A percentile compares a stretch with the other conserved stretches of the same genome.
phyloP scores from a whole-genome alignment of 2,888 invertebrate genomes.

The Hypercompe scribonia region DNA sequence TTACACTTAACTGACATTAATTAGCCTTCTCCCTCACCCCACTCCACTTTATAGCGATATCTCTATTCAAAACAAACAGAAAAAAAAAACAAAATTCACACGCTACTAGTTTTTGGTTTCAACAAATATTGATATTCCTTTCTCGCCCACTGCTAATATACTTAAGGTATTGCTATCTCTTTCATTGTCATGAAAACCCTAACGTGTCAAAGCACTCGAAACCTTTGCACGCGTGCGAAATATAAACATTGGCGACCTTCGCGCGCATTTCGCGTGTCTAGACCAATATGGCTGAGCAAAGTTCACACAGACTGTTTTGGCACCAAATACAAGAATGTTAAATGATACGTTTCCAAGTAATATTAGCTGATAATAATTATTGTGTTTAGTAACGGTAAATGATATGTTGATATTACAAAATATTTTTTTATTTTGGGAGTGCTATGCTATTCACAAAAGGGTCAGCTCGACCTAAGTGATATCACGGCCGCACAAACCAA shows the following conservation, averaged over 20 bases:
- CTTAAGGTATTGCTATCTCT: not conserved
- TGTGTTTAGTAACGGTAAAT: no score
- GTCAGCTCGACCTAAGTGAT: no score
- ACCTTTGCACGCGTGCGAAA: constrained; percentile 24
- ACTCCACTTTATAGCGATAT: not conserved
- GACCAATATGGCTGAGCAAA: constrained; percentile 33
- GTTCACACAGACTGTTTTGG: constrained; percentile 32
- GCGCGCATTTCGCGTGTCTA: constrained; percentile 4
- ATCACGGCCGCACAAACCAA: no score
- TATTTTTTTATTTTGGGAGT: no score
- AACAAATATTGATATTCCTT: constrained; percentile 1
- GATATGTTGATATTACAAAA: no score
- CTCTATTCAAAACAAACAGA: not conserved
- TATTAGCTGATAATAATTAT: not conserved
- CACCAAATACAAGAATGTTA: constrained; percentile 27
- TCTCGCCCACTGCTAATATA: not conserved
- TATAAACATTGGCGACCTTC: constrained; percentile 48
- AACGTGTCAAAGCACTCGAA: constrained; percentile 29
- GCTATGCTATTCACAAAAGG: no score
- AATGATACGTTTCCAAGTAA: not conserved
- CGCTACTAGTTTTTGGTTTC: not conserved
- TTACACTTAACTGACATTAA: not conserved
- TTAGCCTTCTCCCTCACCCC: not conserved
- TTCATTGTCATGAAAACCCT: not conserved
- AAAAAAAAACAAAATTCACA: not conserved